phyloP scores from a whole-genome alignment of 2,113 vertebrate species.

The Asarcornis scutulata region DNA sequence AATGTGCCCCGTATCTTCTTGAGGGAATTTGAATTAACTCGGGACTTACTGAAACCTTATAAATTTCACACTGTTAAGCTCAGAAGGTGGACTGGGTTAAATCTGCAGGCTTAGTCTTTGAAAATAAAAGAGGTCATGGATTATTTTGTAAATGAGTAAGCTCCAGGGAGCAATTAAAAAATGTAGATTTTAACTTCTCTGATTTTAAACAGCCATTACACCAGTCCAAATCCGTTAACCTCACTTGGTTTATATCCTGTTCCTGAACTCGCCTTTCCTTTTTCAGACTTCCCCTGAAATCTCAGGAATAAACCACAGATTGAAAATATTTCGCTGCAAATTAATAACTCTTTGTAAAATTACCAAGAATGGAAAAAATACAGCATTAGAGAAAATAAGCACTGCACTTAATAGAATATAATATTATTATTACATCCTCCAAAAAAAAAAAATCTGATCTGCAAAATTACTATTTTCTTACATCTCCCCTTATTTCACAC shows the following conservation, averaged over 20 bases:
- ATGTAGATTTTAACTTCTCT: background rate
- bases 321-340: background rate
- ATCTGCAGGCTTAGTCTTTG: background rate
- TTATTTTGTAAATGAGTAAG: slow-evolving; percentile 29
- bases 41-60: background rate
- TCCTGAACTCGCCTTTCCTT: slow-evolving; percentile 6
- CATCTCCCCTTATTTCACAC: background rate
- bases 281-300: slow-evolving; percentile 45
- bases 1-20: slow-evolving; percentile 11
- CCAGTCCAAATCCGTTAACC: slow-evolving; percentile 34
- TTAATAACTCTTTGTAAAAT: background rate
- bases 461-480: background rate
- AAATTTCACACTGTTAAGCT: background rate
- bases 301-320: slow-evolving; percentile 34
- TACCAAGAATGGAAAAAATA: background rate
- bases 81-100: background rate
- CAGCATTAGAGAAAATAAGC: background rate
- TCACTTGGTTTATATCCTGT: slow-evolving; percentile 3
- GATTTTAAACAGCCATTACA: slow-evolving; percentile 19
- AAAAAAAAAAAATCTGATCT: background rate
- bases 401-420: background rate
- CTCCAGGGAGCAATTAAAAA: background rate
- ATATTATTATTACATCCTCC: background rate
- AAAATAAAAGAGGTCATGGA: slow-evolving; percentile 15
- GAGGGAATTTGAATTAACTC: background rate